phyloP scores from a whole-genome alignment of 2,888 invertebrate genomes.

The Slavum lentiscoides region DNA sequence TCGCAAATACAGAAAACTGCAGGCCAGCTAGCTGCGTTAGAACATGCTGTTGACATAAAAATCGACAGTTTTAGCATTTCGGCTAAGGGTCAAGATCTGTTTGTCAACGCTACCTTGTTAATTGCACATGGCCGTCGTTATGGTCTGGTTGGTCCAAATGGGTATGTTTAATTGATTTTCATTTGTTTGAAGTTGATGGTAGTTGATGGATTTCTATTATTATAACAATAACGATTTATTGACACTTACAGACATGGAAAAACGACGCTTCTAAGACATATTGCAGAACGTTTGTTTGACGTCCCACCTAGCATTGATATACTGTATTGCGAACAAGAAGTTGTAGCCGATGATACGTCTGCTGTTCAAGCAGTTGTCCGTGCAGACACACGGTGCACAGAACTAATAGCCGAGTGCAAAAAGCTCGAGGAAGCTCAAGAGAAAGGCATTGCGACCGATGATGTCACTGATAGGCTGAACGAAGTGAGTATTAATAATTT shows the following conservation, averaged over 20 bases:
- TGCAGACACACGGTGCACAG: slow-evolving; percentile 86
- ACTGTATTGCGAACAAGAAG: slow-evolving; percentile 96
- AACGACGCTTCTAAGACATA: slow-evolving; percentile 91
- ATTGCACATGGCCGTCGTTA: slow-evolving; percentile 94
- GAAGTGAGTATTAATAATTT: slow-evolving; percentile 64
- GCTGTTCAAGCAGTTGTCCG: slow-evolving; percentile 93
- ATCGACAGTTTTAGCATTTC: slow-evolving; percentile 95
- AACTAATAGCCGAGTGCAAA: slow-evolving; percentile 80
- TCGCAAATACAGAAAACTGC: slow-evolving; percentile 76
- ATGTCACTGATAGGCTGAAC: slow-evolving; percentile 77
- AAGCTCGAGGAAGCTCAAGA: slow-evolving; percentile 69
- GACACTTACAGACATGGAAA: slow-evolving; percentile 93
- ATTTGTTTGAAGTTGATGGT: background rate
- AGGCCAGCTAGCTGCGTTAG: slow-evolving; percentile 75
- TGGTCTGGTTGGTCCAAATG: slow-evolving; percentile 98
- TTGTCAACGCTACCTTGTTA: slow-evolving; percentile 90
- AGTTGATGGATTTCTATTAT: background rate
- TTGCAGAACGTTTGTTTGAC: slow-evolving; percentile 85
- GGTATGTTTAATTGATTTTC: slow-evolving; percentile 62
- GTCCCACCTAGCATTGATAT: slow-evolving; percentile 97
- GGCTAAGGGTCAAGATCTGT: slow-evolving; percentile 95
- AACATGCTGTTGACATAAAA: slow-evolving; percentile 96
- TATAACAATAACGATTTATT: slow-evolving; percentile 25
- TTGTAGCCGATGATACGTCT: slow-evolving; percentile 88
- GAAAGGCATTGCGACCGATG: slow-evolving; percentile 68